These are phyloP conservation scores for Apis cerana DNA, from an alignment of 1,140 invertebrate genomes.

Conservation along the genomic window DNA sequence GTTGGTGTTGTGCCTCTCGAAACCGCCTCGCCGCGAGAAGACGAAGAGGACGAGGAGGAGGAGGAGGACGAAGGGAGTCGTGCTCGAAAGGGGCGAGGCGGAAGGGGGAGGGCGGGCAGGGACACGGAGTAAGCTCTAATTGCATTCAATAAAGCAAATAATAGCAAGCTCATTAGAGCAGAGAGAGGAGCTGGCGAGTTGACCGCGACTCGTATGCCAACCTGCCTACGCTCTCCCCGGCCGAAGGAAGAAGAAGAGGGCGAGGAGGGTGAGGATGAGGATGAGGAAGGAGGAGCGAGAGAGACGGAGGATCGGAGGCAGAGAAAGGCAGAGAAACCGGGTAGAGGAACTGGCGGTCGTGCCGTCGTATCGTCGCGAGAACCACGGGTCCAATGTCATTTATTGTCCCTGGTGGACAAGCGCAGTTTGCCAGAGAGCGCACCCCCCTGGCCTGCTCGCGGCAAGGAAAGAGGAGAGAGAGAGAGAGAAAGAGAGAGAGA, in stretches of 20 bases:
- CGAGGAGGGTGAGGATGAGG: constrained; percentile 37
- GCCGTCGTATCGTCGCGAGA: constrained; percentile 68
- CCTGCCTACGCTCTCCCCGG: constrained; percentile 70
- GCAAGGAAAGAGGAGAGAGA: not conserved
- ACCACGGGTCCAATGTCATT: constrained; percentile 75
- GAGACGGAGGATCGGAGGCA: constrained; percentile 28
- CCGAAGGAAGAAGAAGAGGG: constrained; percentile 55
- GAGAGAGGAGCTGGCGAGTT: constrained; percentile 73
- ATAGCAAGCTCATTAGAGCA: constrained; percentile 80
- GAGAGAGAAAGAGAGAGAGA: not conserved
- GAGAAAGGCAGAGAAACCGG: constrained; percentile 56
- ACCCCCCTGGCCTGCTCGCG: constrained; percentile 41
- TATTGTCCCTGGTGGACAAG: constrained; percentile 70
- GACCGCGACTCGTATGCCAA: constrained; percentile 72
- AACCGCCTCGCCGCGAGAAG: constrained; percentile 40
- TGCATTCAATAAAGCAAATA: constrained; percentile 81
- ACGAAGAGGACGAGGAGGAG: constrained; percentile 9
- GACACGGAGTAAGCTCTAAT: constrained; percentile 79
- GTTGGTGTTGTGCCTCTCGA: not conserved
- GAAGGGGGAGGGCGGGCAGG: constrained; percentile 56
- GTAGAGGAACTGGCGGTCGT: constrained; percentile 65
- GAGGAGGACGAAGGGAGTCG: constrained; percentile 8
- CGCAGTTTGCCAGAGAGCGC: constrained; percentile 57
- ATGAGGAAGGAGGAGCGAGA: constrained; percentile 29
- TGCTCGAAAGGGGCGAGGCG: constrained; percentile 44